Evolutionary conservation across 2,797 vertebrate species (phyloP).

Genomic region (Neomorphus geoffroyi): DNA sequence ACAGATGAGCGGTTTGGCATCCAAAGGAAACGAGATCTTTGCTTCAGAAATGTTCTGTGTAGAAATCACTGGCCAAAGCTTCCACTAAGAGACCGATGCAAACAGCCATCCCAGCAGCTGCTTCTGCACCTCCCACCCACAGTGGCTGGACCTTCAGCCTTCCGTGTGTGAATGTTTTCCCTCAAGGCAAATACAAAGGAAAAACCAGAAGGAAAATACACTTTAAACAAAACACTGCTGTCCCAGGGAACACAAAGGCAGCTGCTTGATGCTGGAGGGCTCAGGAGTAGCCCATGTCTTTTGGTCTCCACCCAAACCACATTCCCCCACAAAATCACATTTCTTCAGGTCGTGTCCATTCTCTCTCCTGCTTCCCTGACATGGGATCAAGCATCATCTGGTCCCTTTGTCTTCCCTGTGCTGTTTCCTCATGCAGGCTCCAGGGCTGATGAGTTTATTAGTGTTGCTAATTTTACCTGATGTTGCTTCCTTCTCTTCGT

Average conservation of each 20-base stretch:
- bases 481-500: conserved; percentile 27
- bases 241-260: not conserved
- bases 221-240: not conserved
- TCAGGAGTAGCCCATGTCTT: accelerated
- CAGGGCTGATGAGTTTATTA: conserved; percentile 40
- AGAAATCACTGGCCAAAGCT: not conserved
- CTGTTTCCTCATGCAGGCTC: not conserved
- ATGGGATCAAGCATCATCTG: not conserved
- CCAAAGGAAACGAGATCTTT: not conserved
- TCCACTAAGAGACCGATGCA: not conserved
- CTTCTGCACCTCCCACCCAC: not conserved
- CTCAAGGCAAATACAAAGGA: not conserved
- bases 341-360: not conserved
- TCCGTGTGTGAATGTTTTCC: not conserved
- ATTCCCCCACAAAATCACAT: not conserved
- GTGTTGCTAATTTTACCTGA: conserved; percentile 61
- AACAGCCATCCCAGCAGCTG: accelerated
- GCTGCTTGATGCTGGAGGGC: not conserved
- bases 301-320: not conserved
- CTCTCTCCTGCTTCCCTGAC: not conserved
- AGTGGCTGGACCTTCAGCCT: not conserved
- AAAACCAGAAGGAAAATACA: not conserved
- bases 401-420: not conserved
- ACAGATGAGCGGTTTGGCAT: not conserved
- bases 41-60: not conserved